Conservation (phyloP, 2,888 invertebrate species). For the Emesis russula region DNA sequence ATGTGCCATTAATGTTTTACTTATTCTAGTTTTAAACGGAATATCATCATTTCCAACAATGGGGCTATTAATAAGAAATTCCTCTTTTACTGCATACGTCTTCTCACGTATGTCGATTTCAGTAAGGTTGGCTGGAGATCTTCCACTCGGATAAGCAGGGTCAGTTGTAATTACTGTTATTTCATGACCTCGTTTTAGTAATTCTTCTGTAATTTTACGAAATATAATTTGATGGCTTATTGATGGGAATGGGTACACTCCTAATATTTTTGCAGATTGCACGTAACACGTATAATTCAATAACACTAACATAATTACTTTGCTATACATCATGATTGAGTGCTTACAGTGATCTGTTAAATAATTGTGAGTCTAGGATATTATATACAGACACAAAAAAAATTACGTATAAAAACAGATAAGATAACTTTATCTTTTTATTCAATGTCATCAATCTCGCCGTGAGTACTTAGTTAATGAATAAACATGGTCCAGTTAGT, state of each 20-base stretch:
- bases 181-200: slow-evolving; percentile 92
- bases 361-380: too few species aligned
- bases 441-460: too few species aligned
- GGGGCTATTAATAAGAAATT: slow-evolving; percentile 25
- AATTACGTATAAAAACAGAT: too few species aligned
- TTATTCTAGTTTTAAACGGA: slow-evolving; percentile 43
- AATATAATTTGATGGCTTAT: slow-evolving; percentile 90
- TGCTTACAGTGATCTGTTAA: too few species aligned
- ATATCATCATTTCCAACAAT: slow-evolving; percentile 43
- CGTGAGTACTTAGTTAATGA: too few species aligned
- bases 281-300: neutral
- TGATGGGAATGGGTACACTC: slow-evolving; percentile 90
- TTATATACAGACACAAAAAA: too few species aligned
- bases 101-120: slow-evolving; percentile 90
- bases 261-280: slow-evolving; percentile 90
- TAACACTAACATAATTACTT: too few species aligned
- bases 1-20: neutral
- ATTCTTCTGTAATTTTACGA: slow-evolving; percentile 90
- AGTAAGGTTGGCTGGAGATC: slow-evolving; percentile 89
- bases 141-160: slow-evolving; percentile 89
- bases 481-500: too few species aligned
- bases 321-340: too few species aligned
- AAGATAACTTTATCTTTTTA: too few species aligned
- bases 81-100: slow-evolving; percentile 88
- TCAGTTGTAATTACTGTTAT: slow-evolving; percentile 91